Base-by-base conservation (phyloP, 2,888 invertebrate genomes). In the Augiades crinisus region DNA sequence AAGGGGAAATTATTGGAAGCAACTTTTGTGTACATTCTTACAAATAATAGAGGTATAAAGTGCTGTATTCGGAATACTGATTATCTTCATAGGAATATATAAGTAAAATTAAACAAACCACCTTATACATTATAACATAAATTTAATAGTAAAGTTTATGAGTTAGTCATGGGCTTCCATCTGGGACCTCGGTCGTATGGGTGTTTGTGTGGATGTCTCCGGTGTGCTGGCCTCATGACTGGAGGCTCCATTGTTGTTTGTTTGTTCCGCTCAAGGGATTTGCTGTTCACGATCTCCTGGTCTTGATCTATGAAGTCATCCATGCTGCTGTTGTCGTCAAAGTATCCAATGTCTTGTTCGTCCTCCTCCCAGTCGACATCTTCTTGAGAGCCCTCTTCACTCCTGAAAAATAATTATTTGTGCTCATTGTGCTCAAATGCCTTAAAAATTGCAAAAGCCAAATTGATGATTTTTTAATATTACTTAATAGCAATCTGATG, bases 151-250 rank as follows among this genome's bases (percentile, higher is more conserved):
- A 40, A 52, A 46, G 5, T 45, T 19, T 52, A 37, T 19, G 37
- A 37, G 8, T 30, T 36, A 7, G 7, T 36, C 5, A 17, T 40
- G n/a, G 12, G 38, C 31, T 45, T 52, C 45, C 55, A 61, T 36
- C 53, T 70, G 50, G 89, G 89, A 55, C 89, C 89, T 12, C 89
- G 76, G 62, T 90, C 89, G 61, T 87, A 90, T 3, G 89, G 89
- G 54, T 90, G 87, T 85, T 87, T 90, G 67, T 87, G 88, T 13
- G 84, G 89, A 88, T 90, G 89, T 76, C 89, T 81, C 64, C 79
- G 86, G 65, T 84, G 88, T n/a, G 75, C 70, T 2, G 75, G 68
- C 10, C 80, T 70, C 12, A 67, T 67, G 2, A 75, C 68, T 5
- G 64, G 53, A 30, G 65, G 70, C 37, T 73, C 76, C 7, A 69